phyloP scores from a whole-genome alignment of 2,113 vertebrate species.

The Lamprotornis superbus region DNA sequence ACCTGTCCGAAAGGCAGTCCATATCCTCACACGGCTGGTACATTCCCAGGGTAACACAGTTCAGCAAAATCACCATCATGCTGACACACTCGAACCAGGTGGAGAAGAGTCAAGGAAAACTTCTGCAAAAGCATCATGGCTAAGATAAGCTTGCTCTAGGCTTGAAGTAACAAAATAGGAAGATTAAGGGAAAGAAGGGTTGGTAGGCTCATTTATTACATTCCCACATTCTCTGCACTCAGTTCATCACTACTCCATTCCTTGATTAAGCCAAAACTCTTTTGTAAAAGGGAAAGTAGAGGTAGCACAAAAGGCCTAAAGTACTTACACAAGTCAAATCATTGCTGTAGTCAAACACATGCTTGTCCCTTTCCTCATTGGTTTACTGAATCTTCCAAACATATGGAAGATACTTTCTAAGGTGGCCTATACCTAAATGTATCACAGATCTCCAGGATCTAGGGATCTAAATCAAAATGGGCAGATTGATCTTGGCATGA shows the following conservation, averaged over 20 bases:
- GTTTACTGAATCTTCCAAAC: not conserved
- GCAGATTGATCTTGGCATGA: not conserved
- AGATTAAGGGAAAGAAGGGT: not conserved
- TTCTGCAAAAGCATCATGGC: not conserved
- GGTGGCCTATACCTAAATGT: not conserved
- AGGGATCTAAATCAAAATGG: not conserved
- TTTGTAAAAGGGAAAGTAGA: not conserved
- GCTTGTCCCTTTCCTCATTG: not conserved
- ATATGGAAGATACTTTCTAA: not conserved
- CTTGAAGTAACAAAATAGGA: not conserved
- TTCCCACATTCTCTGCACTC: not conserved
- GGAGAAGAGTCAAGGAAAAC: conserved; percentile 79
- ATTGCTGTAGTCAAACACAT: not conserved
- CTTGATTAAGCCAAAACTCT: not conserved
- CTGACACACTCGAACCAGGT: conserved; percentile 97
- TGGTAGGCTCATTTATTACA: not conserved
- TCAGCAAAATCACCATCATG: conserved; percentile 96
- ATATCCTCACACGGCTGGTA: conserved; percentile 97
- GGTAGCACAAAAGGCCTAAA: not conserved
- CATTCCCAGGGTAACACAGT: conserved; percentile 97
- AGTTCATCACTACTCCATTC: not conserved
- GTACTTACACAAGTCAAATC: not conserved
- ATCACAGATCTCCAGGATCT: not conserved
- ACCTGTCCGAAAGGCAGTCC: conserved; percentile 93
- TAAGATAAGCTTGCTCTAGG: not conserved